Percentiles rank a stretch among this genome's conserved stretches.
These are phyloP conservation scores for Sebastolobus altivelis DNA, from an alignment of 2,797 vertebrate species.

Conservation along the genomic window DNA sequence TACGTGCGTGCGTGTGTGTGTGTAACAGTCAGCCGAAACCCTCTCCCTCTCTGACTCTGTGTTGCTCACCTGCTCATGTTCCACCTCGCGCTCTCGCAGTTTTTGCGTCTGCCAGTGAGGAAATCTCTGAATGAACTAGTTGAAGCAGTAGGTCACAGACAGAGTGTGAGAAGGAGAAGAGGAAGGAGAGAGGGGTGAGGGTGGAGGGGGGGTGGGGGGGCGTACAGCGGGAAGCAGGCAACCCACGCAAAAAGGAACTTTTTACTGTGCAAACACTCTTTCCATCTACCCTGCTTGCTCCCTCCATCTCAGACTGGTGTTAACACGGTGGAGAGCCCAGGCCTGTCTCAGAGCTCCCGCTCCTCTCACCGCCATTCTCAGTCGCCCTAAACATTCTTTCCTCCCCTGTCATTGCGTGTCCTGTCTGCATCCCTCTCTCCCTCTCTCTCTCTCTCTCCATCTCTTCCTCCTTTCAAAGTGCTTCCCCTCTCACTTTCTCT, in stretches of 20 bases:
- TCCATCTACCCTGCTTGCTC: constrained; percentile 80
- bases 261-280: constrained; percentile 87
- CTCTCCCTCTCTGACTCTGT: constrained; percentile 36
- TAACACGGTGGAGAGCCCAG: constrained; percentile 77
- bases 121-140: constrained; percentile 80
- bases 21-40: constrained; percentile 45
- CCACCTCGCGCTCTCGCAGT: constrained; percentile 46
- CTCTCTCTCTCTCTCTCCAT: constrained; percentile 48
- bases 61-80: constrained; percentile 71
- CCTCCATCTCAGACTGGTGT: constrained; percentile 85
- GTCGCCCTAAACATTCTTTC: constrained; percentile 88
- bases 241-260: constrained; percentile 83
- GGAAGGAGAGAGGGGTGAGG: constrained; percentile 17
- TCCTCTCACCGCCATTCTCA: constrained; percentile 78
- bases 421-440: constrained; percentile 81
- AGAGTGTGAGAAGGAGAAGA: constrained; percentile 69
- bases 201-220: background rate
- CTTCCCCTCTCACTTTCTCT: constrained; percentile 52
- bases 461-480: constrained; percentile 59
- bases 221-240: constrained; percentile 66
- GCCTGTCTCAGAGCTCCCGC: constrained; percentile 75
- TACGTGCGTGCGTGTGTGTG: constrained; percentile 37
- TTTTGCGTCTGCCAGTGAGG: constrained; percentile 69
- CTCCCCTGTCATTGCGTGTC: constrained; percentile 85
- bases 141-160: constrained; percentile 83